phyloP scores from a whole-genome alignment of 2,113 vertebrate species.

The Sapajus apella region DNA sequence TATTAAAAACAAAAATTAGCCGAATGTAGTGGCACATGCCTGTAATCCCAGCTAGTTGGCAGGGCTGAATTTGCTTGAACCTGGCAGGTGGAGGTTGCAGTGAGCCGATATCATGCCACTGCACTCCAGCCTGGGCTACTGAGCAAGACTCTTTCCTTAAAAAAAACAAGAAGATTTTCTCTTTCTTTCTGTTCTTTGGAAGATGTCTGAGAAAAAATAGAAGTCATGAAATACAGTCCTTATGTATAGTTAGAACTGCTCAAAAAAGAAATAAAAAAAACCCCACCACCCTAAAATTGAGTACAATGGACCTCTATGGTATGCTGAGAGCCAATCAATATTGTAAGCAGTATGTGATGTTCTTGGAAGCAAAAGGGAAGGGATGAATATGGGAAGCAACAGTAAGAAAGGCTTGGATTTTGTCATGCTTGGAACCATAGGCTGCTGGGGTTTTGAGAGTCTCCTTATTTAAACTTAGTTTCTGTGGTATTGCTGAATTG shows the following conservation, averaged over 20 bases:
- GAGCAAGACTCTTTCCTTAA: not conserved
- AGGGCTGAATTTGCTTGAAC: not conserved
- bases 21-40: not conserved
- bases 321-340: not conserved
- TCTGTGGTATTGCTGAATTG: not conserved
- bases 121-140: not conserved
- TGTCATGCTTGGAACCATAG: not conserved
- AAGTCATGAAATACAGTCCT: not conserved
- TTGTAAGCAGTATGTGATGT: not conserved
- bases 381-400: not conserved
- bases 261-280: not conserved
- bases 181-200: not conserved
- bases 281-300: not conserved
- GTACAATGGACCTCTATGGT: not conserved
- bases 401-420: not conserved
- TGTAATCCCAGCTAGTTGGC: not conserved
- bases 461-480: not conserved
- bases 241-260: not conserved
- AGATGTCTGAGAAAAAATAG: not conserved
- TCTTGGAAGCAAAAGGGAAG: not conserved
- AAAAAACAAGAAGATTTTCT: not conserved
- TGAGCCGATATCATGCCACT: not conserved
- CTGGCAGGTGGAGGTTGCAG: not conserved
- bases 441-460: not conserved
- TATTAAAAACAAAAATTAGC: not conserved